Evolutionary conservation across 2,888 invertebrate species (phyloP).

Genomic region (Eumerus sabulonum): DNA sequence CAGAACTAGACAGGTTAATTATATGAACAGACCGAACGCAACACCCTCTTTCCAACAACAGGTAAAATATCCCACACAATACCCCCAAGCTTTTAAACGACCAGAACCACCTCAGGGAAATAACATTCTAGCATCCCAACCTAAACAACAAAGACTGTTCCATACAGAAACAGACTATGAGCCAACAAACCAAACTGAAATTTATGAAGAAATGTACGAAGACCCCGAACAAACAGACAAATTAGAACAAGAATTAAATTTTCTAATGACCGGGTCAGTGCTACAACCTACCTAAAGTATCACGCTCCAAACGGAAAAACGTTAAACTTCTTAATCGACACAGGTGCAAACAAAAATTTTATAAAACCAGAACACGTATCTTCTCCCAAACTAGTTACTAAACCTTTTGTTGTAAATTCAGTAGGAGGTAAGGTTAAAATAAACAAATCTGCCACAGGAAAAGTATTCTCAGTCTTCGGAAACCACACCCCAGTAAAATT

Average conservation of each 20-base stretch:
- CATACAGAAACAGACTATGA: background rate
- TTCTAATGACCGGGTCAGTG: constrained; percentile 14
- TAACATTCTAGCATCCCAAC: background rate
- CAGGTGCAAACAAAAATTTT: background rate
- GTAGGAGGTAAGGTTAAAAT: constrained; percentile 9
- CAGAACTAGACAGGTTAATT: background rate
- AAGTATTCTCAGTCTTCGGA: background rate
- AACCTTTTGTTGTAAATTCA: background rate
- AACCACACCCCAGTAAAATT: constrained; percentile 6
- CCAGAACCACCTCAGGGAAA: background rate
- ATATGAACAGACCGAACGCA: background rate
- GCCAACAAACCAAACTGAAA: background rate
- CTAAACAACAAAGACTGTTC: no score
- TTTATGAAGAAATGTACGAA: background rate
- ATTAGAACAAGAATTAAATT: constrained; percentile 14
- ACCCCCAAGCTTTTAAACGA: background rate
- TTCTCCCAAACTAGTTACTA: background rate
- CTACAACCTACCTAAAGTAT: constrained; percentile 8
- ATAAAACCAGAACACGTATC: background rate
- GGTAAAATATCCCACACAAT: background rate
- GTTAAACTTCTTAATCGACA: background rate
- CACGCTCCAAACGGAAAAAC: constrained; percentile 2
- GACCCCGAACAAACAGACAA: background rate
- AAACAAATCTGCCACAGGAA: constrained; percentile 1
- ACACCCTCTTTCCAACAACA: background rate